A percentile compares a stretch with the other conserved stretches of the same genome.
phyloP scores from a whole-genome alignment of 2,797 vertebrate genomes.

The Enteromius unitaeniatus region DNA sequence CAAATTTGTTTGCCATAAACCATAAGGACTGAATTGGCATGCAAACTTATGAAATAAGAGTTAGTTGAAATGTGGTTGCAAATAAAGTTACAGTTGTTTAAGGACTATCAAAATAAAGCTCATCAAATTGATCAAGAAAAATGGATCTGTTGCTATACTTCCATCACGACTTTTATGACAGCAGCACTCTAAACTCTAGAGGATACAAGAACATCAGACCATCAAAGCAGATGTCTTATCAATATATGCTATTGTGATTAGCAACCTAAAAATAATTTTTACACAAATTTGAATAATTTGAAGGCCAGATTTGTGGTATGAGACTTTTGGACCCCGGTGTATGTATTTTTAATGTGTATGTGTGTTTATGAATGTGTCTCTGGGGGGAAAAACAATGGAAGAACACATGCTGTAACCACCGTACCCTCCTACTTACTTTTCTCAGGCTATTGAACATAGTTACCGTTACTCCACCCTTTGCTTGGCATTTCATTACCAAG shows the following conservation, averaged over 20 bases:
- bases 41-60: background rate
- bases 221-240: background rate
- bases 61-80: background rate
- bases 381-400: constrained; percentile 16
- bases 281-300: background rate
- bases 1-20: background rate
- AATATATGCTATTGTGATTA: background rate
- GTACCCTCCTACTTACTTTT: constrained; percentile 64
- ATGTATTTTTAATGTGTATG: constrained; percentile 33
- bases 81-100: background rate
- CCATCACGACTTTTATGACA: background rate
- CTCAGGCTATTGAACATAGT: constrained; percentile 56
- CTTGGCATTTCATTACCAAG: constrained; percentile 63
- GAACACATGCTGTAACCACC: constrained; percentile 52
- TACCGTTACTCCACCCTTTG: constrained; percentile 64
- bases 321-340: background rate
- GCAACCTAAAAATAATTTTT: background rate
- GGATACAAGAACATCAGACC: too few species aligned
- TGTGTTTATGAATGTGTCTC: constrained; percentile 36
- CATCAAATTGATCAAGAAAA: background rate
- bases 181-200: background rate
- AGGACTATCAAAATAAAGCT: background rate
- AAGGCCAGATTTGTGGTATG: background rate
- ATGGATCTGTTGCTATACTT: background rate
- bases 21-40: background rate